Conservation (phyloP, 35 echinoderm and acorn worm species). For the Ptychodera flava region DNA sequence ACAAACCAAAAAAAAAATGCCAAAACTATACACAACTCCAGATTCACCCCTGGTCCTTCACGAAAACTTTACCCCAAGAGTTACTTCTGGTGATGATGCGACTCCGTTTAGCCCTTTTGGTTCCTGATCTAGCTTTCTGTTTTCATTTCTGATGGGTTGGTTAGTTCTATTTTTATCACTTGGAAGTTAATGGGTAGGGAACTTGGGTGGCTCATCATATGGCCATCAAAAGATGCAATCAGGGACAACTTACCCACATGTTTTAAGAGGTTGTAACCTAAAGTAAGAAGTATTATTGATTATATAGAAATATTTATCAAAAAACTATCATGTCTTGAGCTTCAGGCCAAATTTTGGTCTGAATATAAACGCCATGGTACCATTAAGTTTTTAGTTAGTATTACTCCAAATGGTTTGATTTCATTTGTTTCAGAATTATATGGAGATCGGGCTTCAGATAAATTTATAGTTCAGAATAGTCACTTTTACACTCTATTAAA, state of each 20-base stretch:
- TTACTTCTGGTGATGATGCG: slow-evolving; percentile 11
- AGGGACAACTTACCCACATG: neutral
- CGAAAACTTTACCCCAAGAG: slow-evolving; percentile 2
- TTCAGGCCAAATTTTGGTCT: too few relatives aligned
- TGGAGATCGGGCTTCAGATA: slow-evolving; percentile 22
- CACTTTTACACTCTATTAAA: slow-evolving; percentile 5
- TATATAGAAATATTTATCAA: slow-evolving; percentile 38
- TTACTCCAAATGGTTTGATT: slow-evolving; percentile 17
- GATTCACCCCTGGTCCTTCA: neutral
- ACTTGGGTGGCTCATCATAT: neutral
- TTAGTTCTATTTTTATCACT: slow-evolving; percentile 9
- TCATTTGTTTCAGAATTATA: slow-evolving; percentile 7
- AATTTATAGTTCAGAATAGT: slow-evolving; percentile 12
- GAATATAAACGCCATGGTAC: slow-evolving; percentile 27
- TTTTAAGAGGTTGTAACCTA: neutral
- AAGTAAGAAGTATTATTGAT: slow-evolving; percentile 28
- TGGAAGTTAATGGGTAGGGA: slow-evolving; percentile 8
- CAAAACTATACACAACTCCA: neutral
- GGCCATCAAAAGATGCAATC: too few relatives aligned
- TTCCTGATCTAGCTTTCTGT: neutral
- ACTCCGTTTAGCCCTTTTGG: neutral
- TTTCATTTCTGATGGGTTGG: slow-evolving; percentile 17
- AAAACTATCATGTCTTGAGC: neutral
- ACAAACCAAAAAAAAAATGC: slow-evolving; percentile 9
- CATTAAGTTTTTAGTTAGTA: slow-evolving; percentile 20